Percentiles rank a stretch among this genome's conserved stretches.
Evolutionary conservation across 2,113 vertebrate genomes (phyloP).

Genomic region (Alectura lathami): DNA sequence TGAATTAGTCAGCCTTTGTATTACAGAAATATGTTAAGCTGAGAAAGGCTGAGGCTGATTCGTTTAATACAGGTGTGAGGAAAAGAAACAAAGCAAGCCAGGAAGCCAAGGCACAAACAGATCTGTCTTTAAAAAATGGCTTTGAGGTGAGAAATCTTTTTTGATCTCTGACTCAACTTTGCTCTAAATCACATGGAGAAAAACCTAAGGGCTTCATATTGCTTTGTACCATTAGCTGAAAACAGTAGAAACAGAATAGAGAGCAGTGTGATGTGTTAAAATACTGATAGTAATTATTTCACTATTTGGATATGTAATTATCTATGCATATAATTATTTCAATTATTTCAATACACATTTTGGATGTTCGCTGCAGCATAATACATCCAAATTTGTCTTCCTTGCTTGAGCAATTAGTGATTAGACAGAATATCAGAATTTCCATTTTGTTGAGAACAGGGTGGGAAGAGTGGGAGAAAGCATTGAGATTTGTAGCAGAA

Average conservation of each 20-base stretch:
- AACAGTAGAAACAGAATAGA: not conserved
- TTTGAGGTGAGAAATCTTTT: not conserved
- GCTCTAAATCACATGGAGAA: not conserved
- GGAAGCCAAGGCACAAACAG: not conserved
- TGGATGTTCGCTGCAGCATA: not conserved
- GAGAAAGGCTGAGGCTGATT: not conserved
- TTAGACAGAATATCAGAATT: not conserved
- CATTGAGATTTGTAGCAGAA: not conserved
- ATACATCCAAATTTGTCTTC: not conserved
- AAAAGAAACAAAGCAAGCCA: not conserved
- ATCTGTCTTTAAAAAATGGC: not conserved
- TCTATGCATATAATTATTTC: not conserved
- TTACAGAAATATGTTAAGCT: not conserved
- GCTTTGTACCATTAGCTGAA: not conserved
- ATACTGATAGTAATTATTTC: not conserved
- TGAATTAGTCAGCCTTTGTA: not conserved
- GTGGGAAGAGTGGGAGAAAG: accelerated
- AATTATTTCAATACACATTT: too few species aligned
- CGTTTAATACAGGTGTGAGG: not conserved
- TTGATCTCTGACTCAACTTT: not conserved
- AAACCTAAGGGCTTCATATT: not conserved
- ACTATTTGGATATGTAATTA: not conserved
- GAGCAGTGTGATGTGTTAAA: not conserved
- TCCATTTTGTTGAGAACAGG: not conserved
- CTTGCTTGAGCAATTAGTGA: not conserved